Conservation (phyloP, 2,888 invertebrate genomes). For the Labia minor region DNA sequence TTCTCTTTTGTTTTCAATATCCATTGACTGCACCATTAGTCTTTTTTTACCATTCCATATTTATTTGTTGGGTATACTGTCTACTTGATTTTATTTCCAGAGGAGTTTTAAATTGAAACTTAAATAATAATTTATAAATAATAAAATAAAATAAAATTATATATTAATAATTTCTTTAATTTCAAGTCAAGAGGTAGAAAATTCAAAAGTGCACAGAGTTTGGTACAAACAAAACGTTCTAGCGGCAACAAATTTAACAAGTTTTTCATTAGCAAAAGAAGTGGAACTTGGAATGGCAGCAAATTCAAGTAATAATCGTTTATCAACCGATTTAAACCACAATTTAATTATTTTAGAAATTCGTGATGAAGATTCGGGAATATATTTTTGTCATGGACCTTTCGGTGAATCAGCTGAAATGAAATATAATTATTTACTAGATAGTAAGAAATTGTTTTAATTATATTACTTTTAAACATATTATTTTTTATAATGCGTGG, state of each 20-base stretch:
- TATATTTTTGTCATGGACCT: constrained; percentile 42
- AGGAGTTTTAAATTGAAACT: no score
- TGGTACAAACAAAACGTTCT: constrained; percentile 28
- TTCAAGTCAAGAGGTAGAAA: constrained; percentile 20
- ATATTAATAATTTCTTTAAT: no score
- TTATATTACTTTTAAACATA: background rate
- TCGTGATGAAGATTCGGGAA: constrained; percentile 36
- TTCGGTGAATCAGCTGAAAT: constrained; percentile 31
- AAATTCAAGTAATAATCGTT: constrained; percentile 36
- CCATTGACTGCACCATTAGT: no score
- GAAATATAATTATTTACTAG: constrained; percentile 42
- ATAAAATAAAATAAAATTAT: no score
- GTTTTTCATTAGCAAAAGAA: constrained; percentile 32
- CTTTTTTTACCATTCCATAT: no score
- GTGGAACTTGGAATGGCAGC: constrained; percentile 41
- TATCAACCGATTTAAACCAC: constrained; percentile 38
- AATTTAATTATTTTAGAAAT: constrained; percentile 39
- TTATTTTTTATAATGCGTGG: no score
- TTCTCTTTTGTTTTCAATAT: no score
- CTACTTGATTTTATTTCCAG: no score
- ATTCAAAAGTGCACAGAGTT: constrained; percentile 20
- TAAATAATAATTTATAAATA: no score
- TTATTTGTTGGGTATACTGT: no score
- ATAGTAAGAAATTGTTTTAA: constrained; percentile 34
- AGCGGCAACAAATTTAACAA: constrained; percentile 22